Evolutionary conservation across 2,797 vertebrate genomes (phyloP), one percentile per base, ranked within the genome.

Genomic region (Pseudochaenichthys georgianus): DNA sequence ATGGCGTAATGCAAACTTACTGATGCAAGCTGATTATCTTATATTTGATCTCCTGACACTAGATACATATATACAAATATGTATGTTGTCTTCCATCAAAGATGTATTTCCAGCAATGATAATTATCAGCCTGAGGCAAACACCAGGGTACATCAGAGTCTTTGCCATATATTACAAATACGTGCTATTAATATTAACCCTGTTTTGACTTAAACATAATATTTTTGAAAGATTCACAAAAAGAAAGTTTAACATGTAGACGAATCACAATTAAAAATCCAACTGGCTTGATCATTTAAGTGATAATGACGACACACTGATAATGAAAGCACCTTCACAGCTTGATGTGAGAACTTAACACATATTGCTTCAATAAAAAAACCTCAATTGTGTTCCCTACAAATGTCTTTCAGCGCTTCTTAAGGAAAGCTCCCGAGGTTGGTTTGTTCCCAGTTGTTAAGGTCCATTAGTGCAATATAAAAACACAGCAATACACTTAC

Each of bases 1-100:
- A 73, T 64, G 38, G 61, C 9, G 52, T 59, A 50, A 43, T 62
- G 11, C 17, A 53, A 65, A 67, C 47, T 43, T 58, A 64, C 53
- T 54, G 45, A 62, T 70, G 73, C 58, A 75, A 50, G 64, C 68
- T 70, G 42, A 85, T 55, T 70, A 51, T 66, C 3, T 19, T 12
- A 54, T 72, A 16, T 60, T 41, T 41, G 28, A 28, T 23, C 19
- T 43, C 21, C 57, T 67, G 9, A 65, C 11, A 28, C 51, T 63
- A 45, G 65, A 72, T 68, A 47, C 17, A 54, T 2, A 73, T 28
- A 28, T 28, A 28, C n/a, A 66, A 62, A 70, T 68, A 70, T 82
- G 31, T 61, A 55, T 59, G 17, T 42, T 48, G 16, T 53, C 23
- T 55, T 76, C 21, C n/a, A 59, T 77, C 21, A 70, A 57, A 66